phyloP scores from a whole-genome alignment of 2,113 vertebrate genomes.

The Rhegmatorhina hoffmannsi region DNA sequence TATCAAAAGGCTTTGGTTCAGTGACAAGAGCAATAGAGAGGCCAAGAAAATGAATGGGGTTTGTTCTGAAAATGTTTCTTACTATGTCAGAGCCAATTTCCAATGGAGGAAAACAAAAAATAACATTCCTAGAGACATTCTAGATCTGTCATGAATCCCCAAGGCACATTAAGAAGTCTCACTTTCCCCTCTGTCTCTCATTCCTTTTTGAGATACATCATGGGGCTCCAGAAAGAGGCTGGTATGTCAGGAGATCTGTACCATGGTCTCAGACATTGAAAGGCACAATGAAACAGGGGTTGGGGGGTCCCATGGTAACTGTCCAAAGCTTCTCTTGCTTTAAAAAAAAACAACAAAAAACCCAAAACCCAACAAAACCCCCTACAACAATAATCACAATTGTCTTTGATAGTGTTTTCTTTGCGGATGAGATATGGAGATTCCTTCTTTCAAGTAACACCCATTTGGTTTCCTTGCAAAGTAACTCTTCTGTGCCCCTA shows the following conservation, averaged over 20 bases:
- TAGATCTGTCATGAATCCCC: neutral
- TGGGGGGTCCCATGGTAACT: neutral
- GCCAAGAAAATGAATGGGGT: constrained; percentile 48
- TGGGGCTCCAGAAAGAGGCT: neutral
- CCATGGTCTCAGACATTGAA: neutral
- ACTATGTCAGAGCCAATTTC: constrained; percentile 24
- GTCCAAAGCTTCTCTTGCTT: neutral
- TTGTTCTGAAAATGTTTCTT: constrained; percentile 55
- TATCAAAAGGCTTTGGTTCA: constrained; percentile 53
- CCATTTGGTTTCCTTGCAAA: neutral
- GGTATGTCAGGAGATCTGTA: neutral
- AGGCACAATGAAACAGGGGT: neutral
- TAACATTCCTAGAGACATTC: constrained; percentile 51
- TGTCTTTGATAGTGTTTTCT: neutral
- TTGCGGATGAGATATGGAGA: neutral
- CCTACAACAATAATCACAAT: neutral
- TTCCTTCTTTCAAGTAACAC: neutral
- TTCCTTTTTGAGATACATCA: neutral
- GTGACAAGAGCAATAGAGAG: constrained; percentile 47
- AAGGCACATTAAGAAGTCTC: neutral
- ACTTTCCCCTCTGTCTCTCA: neutral
- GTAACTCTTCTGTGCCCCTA: neutral
- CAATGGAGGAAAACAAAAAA: constrained; percentile 60
- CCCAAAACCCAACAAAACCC: too few relatives aligned
- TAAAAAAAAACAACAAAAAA: neutral